Base-by-base conservation (phyloP, 2,888 invertebrate species). In the Aleiodes alternator region DNA sequence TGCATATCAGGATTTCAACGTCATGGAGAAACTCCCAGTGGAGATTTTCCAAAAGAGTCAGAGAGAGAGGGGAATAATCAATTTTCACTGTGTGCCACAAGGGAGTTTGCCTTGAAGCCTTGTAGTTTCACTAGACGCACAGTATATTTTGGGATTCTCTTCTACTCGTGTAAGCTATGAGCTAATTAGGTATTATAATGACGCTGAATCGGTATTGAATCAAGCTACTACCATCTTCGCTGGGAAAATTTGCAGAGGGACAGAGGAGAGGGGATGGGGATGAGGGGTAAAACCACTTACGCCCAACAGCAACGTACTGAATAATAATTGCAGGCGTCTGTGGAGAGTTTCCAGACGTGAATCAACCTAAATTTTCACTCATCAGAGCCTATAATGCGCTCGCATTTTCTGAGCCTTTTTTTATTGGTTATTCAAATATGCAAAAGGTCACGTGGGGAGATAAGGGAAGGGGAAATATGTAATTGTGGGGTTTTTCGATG, bases 111-210 rank as follows among this genome's bases (percentile, higher is more conserved):
- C 59, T 12, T 59, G 34, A 59, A 59, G 59, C 59, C 59, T 34
- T 31, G 59, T 59, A 59, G 59, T 59, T 59, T 59, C 59, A 34
- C 59, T 59, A 38, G 12, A 59, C 59, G 59, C 59, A 59, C 11
- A 59, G 34, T 59, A 59, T 59, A 59, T 59, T 59, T 59, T 59
- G 14, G 59, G 59, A 59, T 59, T 59, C 59, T 59, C 59, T 59
- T 59, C 59, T 12, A 34, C 59, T 23, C 31, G 59, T 14, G 51
- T 12, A 34, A 59, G 59, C 34, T 34, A 6, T 14, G 59, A 59
- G 80, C 82, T 84, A 87, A 86, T 86, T 86, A 86, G 85, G 81
- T 85, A 85, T 87, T 87, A 85, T 86, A 85, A 86, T 83, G 82
- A 79, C 82, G 76, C 43, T 76, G 76, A 79, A 78, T 75, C 75